These are phyloP conservation scores for Sitta carolinensis DNA, from an alignment of 2,797 vertebrate genomes.

Conservation along the genomic window DNA sequence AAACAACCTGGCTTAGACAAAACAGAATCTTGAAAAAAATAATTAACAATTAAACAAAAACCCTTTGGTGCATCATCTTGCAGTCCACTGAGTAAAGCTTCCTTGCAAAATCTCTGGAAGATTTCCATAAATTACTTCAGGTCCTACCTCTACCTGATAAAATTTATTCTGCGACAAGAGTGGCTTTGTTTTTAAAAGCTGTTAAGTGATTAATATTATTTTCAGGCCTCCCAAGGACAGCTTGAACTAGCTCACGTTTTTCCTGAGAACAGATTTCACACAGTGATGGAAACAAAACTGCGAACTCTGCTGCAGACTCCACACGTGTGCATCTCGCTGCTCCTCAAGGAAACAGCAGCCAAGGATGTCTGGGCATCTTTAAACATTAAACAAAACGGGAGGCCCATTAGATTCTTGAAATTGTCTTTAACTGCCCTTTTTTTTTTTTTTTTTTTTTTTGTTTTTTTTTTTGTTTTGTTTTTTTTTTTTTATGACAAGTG, in stretches of 20 bases:
- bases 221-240: neutral
- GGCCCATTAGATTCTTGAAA: neutral
- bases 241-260: neutral
- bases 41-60: neutral
- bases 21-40: neutral
- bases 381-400: neutral
- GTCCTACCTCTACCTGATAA: neutral
- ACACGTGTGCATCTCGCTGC: accelerated
- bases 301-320: neutral
- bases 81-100: neutral
- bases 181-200: neutral
- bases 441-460: too few relatives aligned
- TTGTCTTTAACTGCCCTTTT: neutral
- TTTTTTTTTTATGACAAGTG: neutral
- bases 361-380: neutral
- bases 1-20: neutral
- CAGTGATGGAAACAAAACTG: neutral
- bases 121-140: neutral
- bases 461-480: too few relatives aligned
- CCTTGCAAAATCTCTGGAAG: neutral
- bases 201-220: neutral
- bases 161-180: accelerated
- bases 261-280: neutral
- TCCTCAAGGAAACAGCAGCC: neutral
- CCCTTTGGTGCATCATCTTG: neutral